Base-by-base conservation (phyloP, 2,113 vertebrate species). In the Misgurnus anguillicaudatus region DNA sequence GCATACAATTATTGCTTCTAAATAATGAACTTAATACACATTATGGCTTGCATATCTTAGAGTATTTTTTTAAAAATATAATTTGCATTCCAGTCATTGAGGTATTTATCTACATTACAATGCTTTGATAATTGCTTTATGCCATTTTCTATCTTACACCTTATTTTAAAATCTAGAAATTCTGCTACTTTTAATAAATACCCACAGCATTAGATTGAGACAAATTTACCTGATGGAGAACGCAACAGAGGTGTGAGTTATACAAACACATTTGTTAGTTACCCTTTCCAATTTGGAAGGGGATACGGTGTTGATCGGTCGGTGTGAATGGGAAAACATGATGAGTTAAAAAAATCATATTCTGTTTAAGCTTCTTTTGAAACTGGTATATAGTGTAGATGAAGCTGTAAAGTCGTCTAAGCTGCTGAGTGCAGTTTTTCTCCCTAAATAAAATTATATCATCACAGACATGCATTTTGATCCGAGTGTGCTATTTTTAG, bases 1-100 rank as follows among this genome's bases (percentile, higher is more conserved):
- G 94, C 94, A 95, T 92, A 93, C 86, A 73, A 84, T 97, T 98
- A 97, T 97, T 98, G 95, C 96, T 97, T 93, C 93, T 94, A 95
- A 95, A 89, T 89, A 39, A 53, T 93, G 94, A 95, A 94, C 91
- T 75, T 87, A 94, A 94, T 93, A 94, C 90, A 93, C 93, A 89
- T 87, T 94, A 96, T 96, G 96, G 95, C 96, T 96, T 95, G 91
- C 88, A 93, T 92, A 93, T 88, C 89, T 93, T 91, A 77, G 92
- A 91, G 76, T 88, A 91, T 89, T 86, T 31, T 86, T 91, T 31
- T 2, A 94, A 94, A 92, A 89, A 92, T 92, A 93, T 93, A 85
- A 91, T 93, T 93, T 94, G 93, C 90, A 95, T 92, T 95, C 91
- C 88, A 88, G 92, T 93, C 90, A 89, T 88, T 94, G 95, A 95